Percentiles rank a stretch among this genome's conserved stretches.
phyloP scores from a whole-genome alignment of 2,888 invertebrate species.

The Agrotis segetum region DNA sequence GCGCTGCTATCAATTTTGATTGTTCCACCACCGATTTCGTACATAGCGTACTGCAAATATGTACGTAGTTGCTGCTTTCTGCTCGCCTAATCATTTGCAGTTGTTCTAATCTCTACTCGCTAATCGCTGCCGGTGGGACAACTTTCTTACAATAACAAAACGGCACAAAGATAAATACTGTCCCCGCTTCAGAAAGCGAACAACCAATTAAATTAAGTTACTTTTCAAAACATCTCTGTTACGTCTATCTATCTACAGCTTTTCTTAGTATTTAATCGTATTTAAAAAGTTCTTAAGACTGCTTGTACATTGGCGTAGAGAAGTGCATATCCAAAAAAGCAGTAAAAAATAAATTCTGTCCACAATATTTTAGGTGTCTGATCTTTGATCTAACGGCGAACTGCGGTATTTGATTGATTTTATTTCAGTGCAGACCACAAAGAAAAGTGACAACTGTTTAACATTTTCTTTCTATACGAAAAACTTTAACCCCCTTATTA shows the following conservation, averaged over 20 bases:
- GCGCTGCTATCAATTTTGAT: too few relatives aligned
- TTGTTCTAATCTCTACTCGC: too few relatives aligned
- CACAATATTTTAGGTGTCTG: too few relatives aligned
- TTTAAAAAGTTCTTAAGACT: conserved; percentile 1
- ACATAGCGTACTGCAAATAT: too few relatives aligned
- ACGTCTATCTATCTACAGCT: not conserved
- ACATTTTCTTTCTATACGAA: not conserved
- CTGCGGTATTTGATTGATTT: too few relatives aligned
- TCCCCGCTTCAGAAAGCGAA: conserved; percentile 1
- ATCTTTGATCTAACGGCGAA: too few relatives aligned
- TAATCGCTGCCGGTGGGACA: too few relatives aligned
- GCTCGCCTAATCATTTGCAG: too few relatives aligned
- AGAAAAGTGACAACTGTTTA: not conserved
- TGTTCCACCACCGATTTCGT: too few relatives aligned
- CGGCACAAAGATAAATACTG: conserved; percentile 10
- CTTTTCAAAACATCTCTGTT: conserved; percentile 29
- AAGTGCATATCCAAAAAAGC: not conserved
- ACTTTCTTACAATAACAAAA: not conserved
- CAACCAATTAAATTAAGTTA: conserved; percentile 23
- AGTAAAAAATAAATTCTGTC: not conserved
- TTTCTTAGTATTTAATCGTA: conserved; percentile 16
- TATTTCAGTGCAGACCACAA: not conserved
- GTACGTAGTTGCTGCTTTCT: too few relatives aligned
- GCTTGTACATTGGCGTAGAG: not conserved
- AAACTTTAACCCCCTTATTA: too few relatives aligned